Base-by-base conservation (phyloP, 2,888 invertebrate species). In the Campopleginae sp. region DNA sequence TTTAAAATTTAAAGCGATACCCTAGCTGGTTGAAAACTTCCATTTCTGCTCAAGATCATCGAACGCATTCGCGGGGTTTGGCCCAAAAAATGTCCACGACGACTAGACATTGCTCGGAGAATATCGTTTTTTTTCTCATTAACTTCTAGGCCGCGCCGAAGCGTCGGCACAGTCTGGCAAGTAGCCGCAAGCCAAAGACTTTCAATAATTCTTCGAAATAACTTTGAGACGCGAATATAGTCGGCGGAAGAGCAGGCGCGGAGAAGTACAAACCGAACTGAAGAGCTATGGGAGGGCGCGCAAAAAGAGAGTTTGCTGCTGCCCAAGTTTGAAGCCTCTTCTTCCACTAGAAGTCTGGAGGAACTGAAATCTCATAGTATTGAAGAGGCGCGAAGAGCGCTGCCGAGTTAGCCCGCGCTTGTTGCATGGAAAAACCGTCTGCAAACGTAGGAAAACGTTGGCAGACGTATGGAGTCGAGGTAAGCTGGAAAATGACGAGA, bases 131-230 rank as follows among this genome's bases (percentile, higher is more conserved):
- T 63, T 75, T 44, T 51, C 61, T 70, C 74, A 38, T 44, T 44
- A 46, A 33, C 38, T 74, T 65, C 48, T 38, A 10, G 1, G 58
- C 38, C 33, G n/a, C 38, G 0, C 48, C 46, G 44, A 38, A 72
- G 65, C 46, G 58, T 65, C 54, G 33, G 44, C 48, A 71, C 63
- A 79, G 63, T 51, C 80, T 58, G 51, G 72, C 71, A 65, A 38
- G 68, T 76, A 80, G 75, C 77, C 80, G 77, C 71, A 71, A 84
- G 75, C 86, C 89, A 86, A 88, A 90, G 90, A 91, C 89, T 90
- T 91, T 91, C 91, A 89, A 91, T 91, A 90, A 91, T 91, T 91
- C 91, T 90, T 90, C 88, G 87, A 87, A 91, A 91, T 91, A 91
- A 91, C 90, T 91, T 91, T 87, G 89, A 89, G 88, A 87, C 82